phyloP scores from a whole-genome alignment of 2,888 invertebrate species.

The Dione vanillae region DNA sequence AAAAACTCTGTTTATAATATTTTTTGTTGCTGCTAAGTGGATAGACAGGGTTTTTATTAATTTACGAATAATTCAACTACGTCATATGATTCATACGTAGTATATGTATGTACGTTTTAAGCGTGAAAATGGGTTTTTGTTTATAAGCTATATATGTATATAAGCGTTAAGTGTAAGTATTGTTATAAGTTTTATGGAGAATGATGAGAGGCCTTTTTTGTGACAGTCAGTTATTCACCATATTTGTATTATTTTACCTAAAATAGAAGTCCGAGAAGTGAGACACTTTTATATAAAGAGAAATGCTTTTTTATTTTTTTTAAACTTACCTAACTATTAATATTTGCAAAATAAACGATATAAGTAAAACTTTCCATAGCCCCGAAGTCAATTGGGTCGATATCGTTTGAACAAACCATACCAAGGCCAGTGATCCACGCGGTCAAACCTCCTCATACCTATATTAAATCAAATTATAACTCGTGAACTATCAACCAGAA shows the following conservation, averaged over 20 bases:
- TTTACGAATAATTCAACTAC: background rate
- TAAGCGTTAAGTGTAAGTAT: background rate
- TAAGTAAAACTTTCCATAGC: constrained; percentile 56
- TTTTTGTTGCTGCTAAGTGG: background rate
- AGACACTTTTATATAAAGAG: no score
- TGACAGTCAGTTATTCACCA: no score
- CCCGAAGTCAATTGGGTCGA: constrained; percentile 60
- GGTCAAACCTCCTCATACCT: constrained; percentile 52
- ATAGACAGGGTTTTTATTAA: background rate
- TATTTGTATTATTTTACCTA: background rate
- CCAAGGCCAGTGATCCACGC: constrained; percentile 66
- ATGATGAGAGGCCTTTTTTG: background rate
- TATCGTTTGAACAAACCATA: constrained; percentile 63
- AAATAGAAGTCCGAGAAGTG: no score
- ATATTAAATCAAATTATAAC: constrained; percentile 48
- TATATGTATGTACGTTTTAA: background rate
- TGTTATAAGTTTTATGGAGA: background rate
- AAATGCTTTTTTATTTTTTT: no score
- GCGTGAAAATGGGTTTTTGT: background rate
- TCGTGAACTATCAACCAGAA: no score
- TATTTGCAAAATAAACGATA: constrained; percentile 47
- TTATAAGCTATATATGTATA: background rate
- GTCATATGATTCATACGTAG: background rate
- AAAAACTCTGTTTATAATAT: constrained; percentile 18
- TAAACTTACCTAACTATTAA: no score